A percentile compares a stretch with the other conserved stretches of the same genome.
Evolutionary conservation across 2,888 invertebrate species (phyloP).

Genomic region (Xylota segnis): DNA sequence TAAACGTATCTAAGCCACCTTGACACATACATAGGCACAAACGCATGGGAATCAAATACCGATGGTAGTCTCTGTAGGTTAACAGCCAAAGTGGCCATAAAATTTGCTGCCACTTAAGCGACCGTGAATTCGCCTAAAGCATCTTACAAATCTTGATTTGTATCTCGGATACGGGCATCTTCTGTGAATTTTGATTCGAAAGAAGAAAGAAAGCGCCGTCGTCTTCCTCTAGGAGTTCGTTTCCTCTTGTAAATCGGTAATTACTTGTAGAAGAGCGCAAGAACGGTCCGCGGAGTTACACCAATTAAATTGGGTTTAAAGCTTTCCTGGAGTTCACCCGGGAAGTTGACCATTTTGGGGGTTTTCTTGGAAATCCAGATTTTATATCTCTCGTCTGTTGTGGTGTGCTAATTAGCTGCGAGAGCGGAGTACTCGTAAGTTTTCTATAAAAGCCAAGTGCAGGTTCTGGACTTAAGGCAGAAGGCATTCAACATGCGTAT

Average conservation of each 20-base stretch:
- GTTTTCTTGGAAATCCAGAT: constrained; percentile 39
- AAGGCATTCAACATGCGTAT: constrained; percentile 62
- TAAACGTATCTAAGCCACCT: too few relatives aligned
- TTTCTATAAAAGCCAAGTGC: constrained; percentile 59
- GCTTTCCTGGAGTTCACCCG: not conserved
- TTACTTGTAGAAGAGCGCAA: constrained; percentile 23
- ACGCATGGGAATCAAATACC: not conserved
- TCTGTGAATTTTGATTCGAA: constrained; percentile 15
- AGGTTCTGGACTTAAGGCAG: constrained; percentile 26
- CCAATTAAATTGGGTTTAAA: constrained; percentile 33
- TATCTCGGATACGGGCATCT: constrained; percentile 8
- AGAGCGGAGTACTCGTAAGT: not conserved
- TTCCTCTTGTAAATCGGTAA: constrained; percentile 13
- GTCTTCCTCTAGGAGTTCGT: not conserved
- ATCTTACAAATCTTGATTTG: constrained; percentile 8
- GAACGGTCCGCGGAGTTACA: constrained; percentile 1
- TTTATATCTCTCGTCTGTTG: constrained; percentile 8
- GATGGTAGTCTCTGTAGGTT: not conserved
- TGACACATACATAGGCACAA: not conserved
- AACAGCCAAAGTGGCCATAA: not conserved
- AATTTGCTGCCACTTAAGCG: not conserved
- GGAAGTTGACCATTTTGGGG: constrained; percentile 5
- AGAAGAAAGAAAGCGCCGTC: constrained; percentile 16
- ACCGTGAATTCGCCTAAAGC: not conserved
- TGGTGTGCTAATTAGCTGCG: constrained; percentile 9